Evolutionary conservation across 2,888 invertebrate species (phyloP).

Genomic region (Allolobophora icterica): DNA sequence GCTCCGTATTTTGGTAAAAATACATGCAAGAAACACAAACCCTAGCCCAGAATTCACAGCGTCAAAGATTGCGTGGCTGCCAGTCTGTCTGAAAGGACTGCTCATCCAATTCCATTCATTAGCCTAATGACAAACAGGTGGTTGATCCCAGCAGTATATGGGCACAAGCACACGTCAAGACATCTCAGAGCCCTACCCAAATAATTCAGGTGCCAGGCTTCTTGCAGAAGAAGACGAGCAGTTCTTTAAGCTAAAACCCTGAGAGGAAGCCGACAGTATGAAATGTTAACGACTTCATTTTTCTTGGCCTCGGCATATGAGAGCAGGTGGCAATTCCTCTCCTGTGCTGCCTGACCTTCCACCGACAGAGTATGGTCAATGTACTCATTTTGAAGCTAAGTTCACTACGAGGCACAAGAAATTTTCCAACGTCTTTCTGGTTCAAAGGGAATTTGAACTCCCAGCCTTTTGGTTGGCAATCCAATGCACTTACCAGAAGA

Average conservation of each 20-base stretch:
- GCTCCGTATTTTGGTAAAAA: neutral
- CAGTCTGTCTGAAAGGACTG: neutral
- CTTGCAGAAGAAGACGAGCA: too few relatives aligned
- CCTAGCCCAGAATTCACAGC: neutral
- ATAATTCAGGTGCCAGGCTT: too few relatives aligned
- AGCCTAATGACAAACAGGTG: neutral
- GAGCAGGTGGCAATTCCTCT: too few relatives aligned
- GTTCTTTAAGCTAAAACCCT: too few relatives aligned
- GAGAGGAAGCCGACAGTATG: too few relatives aligned
- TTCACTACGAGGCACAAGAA: too few relatives aligned
- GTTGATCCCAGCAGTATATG: neutral
- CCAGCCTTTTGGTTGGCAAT: neutral
- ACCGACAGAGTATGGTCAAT: too few relatives aligned
- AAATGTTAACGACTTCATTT: too few relatives aligned
- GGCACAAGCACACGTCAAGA: neutral
- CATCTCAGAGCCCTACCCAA: neutral
- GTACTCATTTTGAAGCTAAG: too few relatives aligned
- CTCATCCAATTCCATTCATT: neutral
- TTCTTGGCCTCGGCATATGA: too few relatives aligned
- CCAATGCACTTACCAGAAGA: neutral
- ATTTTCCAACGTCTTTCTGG: too few relatives aligned
- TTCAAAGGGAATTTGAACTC: neutral
- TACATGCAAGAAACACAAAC: neutral
- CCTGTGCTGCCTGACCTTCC: too few relatives aligned
- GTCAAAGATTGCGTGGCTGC: neutral